These are phyloP conservation scores for cattle (Bos taurus) DNA, from an alignment of 2,113 vertebrate species.

Conservation along the genomic window ARS-UCD2.0 NC_037356.1:45611001-45611500, in stretches of 20 bases:
- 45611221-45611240: background rate
- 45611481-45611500: background rate
- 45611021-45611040: background rate
- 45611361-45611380: background rate
- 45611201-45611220: constrained; percentile 42
- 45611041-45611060: fast-evolving
- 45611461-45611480: background rate
- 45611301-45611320: background rate
- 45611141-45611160: background rate
- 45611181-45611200: constrained; percentile 44
- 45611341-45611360: background rate
- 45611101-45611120: background rate
- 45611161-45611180: background rate
- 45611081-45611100: background rate
- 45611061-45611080: background rate
- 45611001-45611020: background rate
- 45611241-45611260: background rate
- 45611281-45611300: background rate
- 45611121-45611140: background rate
- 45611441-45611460: background rate
- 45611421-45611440: background rate
- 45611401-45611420: background rate
- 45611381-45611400: too few relatives aligned
- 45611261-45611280: background rate
- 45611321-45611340: background rate